phyloP scores from a whole-genome alignment of 2,888 invertebrate species.

The Ophioninae sp. region DNA sequence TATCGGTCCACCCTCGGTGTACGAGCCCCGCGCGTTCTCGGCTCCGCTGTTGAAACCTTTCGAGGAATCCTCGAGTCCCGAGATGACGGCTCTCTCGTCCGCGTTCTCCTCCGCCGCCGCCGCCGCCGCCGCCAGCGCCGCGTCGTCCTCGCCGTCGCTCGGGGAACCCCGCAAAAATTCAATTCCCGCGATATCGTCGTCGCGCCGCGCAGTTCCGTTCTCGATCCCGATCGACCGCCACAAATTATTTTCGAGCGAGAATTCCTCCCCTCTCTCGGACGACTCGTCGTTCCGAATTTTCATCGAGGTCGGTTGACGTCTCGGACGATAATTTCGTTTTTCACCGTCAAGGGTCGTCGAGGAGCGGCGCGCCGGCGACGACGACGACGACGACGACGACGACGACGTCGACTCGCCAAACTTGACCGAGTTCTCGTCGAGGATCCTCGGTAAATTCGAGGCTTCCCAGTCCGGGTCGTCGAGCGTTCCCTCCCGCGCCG shows the following conservation, averaged over 20 bases:
- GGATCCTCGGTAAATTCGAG: conserved; percentile 19
- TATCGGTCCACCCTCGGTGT: conserved; percentile 75
- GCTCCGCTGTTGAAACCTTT: conserved; percentile 42
- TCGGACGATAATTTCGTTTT: conserved; percentile 56
- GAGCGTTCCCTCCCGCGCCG: background rate
- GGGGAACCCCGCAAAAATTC: conserved; percentile 46
- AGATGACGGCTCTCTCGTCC: conserved; percentile 29
- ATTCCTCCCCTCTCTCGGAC: background rate
- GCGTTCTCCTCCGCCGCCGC: conserved; percentile 35
- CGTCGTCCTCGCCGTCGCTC: conserved; percentile 2
- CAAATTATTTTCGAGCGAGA: conserved; percentile 13
- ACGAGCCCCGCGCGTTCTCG: conserved; percentile 63
- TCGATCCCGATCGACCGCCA: conserved; percentile 22
- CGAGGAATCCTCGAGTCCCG: conserved; percentile 12
- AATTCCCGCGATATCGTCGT: conserved; percentile 28
- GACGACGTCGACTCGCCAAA: conserved; percentile 48
- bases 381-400: no score
- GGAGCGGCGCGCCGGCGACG: conserved; percentile 4
- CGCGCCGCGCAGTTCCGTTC: conserved; percentile 6
- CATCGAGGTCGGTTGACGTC: conserved; percentile 53
- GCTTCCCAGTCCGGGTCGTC: background rate
- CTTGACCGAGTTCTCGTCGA: conserved; percentile 40
- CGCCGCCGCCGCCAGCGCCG: background rate
- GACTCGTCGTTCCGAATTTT: conserved; percentile 19
- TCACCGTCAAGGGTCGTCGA: conserved; percentile 26